Evolutionary conservation across 2,888 invertebrate genomes (phyloP), one percentile per base, ranked within the genome.

Genomic region (Trichopria drosophilae): DNA sequence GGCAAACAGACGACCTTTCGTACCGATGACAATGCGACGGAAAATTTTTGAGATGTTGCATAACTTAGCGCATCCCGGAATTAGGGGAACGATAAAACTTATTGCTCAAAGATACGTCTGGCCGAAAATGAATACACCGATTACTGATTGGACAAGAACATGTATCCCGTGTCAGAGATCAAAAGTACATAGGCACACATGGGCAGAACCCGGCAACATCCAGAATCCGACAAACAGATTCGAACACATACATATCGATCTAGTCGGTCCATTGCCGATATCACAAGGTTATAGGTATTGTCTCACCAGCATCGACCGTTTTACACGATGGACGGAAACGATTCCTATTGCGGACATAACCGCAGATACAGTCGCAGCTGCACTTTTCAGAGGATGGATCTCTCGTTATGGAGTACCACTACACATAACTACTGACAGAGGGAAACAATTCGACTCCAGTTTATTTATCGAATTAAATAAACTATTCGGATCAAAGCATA

Each of bases 1-100:
- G n/a, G n/a, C n/a, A n/a, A n/a, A n/a, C n/a, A n/a, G n/a, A n/a
- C 42, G 31, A 12, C 42, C 42, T 4, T 18, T 29, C 19, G 22
- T 42, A 9, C 42, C 29, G 2, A 3, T 12, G 3, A 3, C 12
- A 10, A 5, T 31, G 4, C 32, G 32, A n/a, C 15, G n/a, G 7
- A 3, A 7, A 3, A 12, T 31, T 31, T 31, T 31, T 12, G 18
- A 31, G 15, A 15, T 31, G 6, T 12, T 31, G n/a, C 32, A 31
- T 10, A 12, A 10, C 7, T 18, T 3, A 3, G 32, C 32, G 6
- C 32, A 31, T 12, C 32, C 12, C 6, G n/a, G 32, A 6, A 18
- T 18, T 3, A 31, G 18, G 12, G 32, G 15, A n/a, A 31, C 32
- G 15, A 31, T 3, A 6, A 31, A 31, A 29, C 6, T 31, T 31